Evolutionary conservation across 2,797 vertebrate genomes (phyloP).

Genomic region (Paratrypauchen microcephalus): DNA sequence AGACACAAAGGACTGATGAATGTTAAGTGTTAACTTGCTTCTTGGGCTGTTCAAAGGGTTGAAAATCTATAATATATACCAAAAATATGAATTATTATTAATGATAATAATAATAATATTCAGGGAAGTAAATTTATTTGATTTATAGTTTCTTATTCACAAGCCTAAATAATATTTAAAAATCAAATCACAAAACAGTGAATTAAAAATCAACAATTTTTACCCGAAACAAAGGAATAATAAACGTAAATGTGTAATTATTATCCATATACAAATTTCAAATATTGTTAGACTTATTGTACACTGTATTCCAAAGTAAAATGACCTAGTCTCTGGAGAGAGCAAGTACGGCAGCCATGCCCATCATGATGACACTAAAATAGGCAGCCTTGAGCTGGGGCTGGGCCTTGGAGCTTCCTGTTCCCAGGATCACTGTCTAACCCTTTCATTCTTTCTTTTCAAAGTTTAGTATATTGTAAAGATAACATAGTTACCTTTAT

Average conservation of each 20-base stretch:
- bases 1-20: constrained; percentile 36
- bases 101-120: too few species aligned
- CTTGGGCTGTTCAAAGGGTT: neutral
- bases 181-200: too few species aligned
- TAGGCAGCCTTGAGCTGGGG: neutral
- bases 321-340: neutral
- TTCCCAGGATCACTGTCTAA: neutral
- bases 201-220: too few species aligned
- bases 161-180: too few species aligned
- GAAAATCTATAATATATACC: neutral
- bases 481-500: neutral
- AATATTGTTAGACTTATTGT: neutral
- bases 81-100: neutral
- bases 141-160: too few species aligned
- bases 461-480: neutral
- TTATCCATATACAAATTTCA: neutral
- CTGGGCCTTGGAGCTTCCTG: neutral
- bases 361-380: neutral
- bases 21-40: neutral
- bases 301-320: neutral
- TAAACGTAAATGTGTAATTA: neutral
- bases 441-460: neutral
- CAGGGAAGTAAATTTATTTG: too few species aligned
- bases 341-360: neutral
- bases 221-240: neutral